phyloP scores from a whole-genome alignment of 1,140 invertebrate species.

The Drosophila rhopaloa region DNA sequence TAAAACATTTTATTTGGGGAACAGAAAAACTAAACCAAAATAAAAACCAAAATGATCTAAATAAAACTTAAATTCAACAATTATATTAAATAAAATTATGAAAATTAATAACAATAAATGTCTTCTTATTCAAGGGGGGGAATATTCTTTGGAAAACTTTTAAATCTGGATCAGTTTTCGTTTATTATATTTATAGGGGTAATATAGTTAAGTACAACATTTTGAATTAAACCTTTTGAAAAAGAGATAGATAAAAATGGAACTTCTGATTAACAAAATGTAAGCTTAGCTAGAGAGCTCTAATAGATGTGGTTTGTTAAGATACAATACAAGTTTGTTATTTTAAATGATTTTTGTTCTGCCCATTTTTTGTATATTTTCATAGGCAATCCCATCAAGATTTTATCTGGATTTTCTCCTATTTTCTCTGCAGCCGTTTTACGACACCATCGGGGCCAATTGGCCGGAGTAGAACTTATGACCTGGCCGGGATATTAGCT shows the following conservation, averaged over 20 bases:
- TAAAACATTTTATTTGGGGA: slow-evolving; percentile 59
- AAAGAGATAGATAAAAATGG: no score
- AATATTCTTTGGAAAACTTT: no score
- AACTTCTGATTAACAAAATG: no score
- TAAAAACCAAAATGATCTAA: slow-evolving; percentile 38
- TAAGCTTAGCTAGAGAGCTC: no score
- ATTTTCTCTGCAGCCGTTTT: slow-evolving; percentile 27
- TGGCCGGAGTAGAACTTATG: slow-evolving; percentile 51
- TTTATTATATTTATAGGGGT: neutral
- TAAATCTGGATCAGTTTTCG: no score
- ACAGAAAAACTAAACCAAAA: slow-evolving; percentile 25
- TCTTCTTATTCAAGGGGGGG: neutral
- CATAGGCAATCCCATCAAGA: slow-evolving; percentile 1
- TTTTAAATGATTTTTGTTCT: neutral
- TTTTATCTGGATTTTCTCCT: neutral
- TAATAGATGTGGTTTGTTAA: no score
- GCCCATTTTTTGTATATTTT: neutral
- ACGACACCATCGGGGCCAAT: slow-evolving; percentile 65
- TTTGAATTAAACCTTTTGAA: no score
- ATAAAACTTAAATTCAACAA: slow-evolving; percentile 66
- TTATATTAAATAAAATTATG: slow-evolving; percentile 79
- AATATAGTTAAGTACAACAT: no score
- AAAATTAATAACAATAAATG: slow-evolving; percentile 48
- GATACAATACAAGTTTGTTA: neutral
- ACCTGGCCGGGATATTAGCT: slow-evolving; percentile 2